These are phyloP conservation scores for Steinernema scapterisci DNA, from an alignment of 2,888 invertebrate genomes.

Conservation along the genomic window DNA sequence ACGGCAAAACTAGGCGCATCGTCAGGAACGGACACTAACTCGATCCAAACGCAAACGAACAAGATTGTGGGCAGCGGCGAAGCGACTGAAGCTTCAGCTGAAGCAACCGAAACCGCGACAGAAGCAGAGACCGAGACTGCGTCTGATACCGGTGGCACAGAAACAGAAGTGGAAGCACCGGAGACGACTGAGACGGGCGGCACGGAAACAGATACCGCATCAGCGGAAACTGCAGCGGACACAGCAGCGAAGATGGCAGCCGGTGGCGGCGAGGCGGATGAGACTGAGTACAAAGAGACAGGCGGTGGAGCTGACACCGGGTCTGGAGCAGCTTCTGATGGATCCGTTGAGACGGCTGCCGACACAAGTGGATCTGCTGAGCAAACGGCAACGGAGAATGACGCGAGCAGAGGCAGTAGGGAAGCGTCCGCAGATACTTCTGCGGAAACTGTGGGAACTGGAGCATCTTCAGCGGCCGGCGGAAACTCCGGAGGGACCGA, in stretches of 20 bases:
- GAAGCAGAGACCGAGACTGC: not conserved
- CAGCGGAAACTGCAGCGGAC: not conserved
- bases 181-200: not conserved
- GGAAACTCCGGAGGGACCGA: not conserved
- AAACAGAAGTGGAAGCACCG: not conserved
- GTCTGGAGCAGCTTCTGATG: not conserved
- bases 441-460: not conserved
- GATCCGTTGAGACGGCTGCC: not conserved
- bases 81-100: not conserved
- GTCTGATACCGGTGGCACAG: not conserved
- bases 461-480: not conserved
- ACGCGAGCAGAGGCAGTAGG: too few relatives aligned
- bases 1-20: not conserved
- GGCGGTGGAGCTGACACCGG: not conserved
- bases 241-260: not conserved
- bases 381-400: too few relatives aligned
- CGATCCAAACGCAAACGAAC: not conserved
- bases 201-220: not conserved
- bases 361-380: not conserved
- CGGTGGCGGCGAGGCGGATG: conserved; percentile 14
- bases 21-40: not conserved
- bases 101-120: not conserved
- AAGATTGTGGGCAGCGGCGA: not conserved
- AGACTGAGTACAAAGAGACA: conserved; percentile 10
- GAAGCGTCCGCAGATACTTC: too few relatives aligned